Conservation (phyloP, 2,888 invertebrate species). For the Hyalella azteca region DNA sequence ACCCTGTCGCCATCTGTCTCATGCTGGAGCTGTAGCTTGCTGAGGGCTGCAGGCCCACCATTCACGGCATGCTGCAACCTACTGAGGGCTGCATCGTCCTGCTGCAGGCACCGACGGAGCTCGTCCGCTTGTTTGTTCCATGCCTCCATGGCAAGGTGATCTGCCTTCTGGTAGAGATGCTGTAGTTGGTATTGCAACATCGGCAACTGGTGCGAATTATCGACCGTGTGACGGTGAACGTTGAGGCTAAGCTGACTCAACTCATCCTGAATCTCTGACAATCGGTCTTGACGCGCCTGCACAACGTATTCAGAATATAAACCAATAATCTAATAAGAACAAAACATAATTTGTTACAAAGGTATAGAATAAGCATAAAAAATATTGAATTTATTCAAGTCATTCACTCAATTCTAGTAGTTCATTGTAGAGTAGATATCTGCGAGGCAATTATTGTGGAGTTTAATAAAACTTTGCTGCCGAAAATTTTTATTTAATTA, state of each 20-base stretch:
- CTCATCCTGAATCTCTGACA: conserved; percentile 21
- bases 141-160: conserved; percentile 72
- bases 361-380: too few relatives aligned
- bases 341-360: too few relatives aligned
- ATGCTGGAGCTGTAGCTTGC: conserved; percentile 20
- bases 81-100: conserved; percentile 71
- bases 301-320: not conserved
- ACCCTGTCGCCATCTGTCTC: not conserved
- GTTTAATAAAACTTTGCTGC: too few relatives aligned
- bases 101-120: conserved; percentile 76
- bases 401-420: not conserved
- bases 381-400: not conserved
- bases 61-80: conserved; percentile 16
- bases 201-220: not conserved
- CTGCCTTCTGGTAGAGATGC: conserved; percentile 18
- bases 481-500: too few relatives aligned
- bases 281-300: not conserved
- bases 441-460: too few relatives aligned
- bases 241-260: conserved; percentile 23
- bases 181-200: not conserved
- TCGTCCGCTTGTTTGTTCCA: conserved; percentile 78
- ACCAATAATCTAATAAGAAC: not conserved
- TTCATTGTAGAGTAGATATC: too few relatives aligned
- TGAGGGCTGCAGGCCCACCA: not conserved
- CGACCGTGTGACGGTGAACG: not conserved